Conservation (phyloP, 2,797 vertebrate genomes). For the Anguilla anguilla region DNA sequence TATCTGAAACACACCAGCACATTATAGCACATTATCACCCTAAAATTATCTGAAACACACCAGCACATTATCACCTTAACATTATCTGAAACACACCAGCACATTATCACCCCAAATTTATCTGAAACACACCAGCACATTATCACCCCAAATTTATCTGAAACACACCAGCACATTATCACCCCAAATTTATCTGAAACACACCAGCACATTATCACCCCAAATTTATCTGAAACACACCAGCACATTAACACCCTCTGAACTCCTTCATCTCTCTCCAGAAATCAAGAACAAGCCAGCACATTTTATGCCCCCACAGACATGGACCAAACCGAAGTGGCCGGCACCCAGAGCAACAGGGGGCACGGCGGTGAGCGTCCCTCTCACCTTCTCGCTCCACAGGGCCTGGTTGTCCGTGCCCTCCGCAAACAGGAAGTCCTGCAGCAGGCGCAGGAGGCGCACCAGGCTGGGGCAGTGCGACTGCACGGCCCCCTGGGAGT, state of each 20-base stretch:
- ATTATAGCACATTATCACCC: no score
- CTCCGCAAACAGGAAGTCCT: constrained; percentile 94
- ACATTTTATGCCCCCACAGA: not conserved
- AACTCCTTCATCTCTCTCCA: constrained; percentile 19
- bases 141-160: no score
- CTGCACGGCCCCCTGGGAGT: constrained; percentile 68
- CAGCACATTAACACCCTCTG: not conserved
- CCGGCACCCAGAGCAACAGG: constrained; percentile 42
- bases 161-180: no score
- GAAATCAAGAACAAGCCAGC: constrained; percentile 8
- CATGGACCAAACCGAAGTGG: not conserved
- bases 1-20: no score
- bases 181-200: no score
- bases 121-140: no score
- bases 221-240: constrained; percentile 71
- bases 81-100: no score
- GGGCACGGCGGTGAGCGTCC: constrained; percentile 28
- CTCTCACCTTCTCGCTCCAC: constrained; percentile 94
- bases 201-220: no score
- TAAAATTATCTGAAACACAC: no score
- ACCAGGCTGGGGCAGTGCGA: constrained; percentile 84
- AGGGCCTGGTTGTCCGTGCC: constrained; percentile 87
- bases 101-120: no score
- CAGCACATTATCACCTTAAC: no score
- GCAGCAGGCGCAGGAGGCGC: constrained; percentile 88